Conservation (phyloP, 2,888 invertebrate genomes). For the Lasioglossum morio region DNA sequence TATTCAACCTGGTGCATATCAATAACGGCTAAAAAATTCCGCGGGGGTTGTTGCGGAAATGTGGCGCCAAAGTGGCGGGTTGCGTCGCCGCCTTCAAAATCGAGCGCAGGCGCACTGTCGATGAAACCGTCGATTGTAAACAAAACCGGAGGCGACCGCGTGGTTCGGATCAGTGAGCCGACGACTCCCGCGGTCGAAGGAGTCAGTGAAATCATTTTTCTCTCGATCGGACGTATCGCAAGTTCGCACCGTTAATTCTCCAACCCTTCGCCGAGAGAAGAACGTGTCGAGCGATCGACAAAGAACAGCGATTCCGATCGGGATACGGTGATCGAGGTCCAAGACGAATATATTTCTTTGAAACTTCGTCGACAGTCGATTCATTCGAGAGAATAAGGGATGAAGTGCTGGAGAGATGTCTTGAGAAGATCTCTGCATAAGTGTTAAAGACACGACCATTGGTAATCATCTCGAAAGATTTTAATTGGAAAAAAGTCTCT, state of each 20-base stretch:
- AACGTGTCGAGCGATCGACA: conserved; percentile 52
- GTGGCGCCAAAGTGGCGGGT: conserved; percentile 45
- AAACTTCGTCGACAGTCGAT: conserved; percentile 44
- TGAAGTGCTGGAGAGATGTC: neutral
- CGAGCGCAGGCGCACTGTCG: conserved; percentile 67
- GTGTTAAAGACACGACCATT: neutral
- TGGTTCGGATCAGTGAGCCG: conserved; percentile 80
- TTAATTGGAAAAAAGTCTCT: no score
- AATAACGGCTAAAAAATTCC: neutral
- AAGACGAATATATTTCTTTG: neutral
- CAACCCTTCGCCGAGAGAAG: conserved; percentile 58
- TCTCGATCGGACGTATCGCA: conserved; percentile 33
- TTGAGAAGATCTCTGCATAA: neutral
- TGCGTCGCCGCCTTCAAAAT: conserved; percentile 30
- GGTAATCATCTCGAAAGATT: no score
- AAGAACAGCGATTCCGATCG: conserved; percentile 14
- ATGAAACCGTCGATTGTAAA: conserved; percentile 70
- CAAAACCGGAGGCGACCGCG: conserved; percentile 79
- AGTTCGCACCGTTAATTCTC: conserved; percentile 63
- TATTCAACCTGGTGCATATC: neutral
- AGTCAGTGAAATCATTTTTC: conserved; percentile 22
- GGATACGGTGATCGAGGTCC: conserved; percentile 41
- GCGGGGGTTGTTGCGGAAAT: neutral
- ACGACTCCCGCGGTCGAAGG: conserved; percentile 60
- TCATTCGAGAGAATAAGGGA: neutral